Conservation (phyloP, 2,797 vertebrate species). For the Onychomys arenicola region DNA sequence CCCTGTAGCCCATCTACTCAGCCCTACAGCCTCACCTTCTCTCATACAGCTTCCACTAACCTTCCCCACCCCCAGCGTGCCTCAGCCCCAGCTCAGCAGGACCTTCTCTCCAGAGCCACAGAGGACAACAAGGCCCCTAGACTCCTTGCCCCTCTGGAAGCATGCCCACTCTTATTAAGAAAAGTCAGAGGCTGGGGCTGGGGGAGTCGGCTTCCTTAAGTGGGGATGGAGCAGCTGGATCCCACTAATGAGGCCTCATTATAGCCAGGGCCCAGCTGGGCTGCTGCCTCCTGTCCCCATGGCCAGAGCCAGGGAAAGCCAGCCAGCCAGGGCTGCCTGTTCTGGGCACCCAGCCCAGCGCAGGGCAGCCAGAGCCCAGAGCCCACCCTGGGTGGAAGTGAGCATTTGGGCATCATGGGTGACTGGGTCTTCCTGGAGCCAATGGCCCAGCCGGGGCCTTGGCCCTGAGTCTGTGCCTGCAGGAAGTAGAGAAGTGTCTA, state of each 20-base stretch:
- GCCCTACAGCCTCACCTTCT: not conserved
- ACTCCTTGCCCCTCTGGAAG: slow-evolving; percentile 74
- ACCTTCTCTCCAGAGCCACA: slow-evolving; percentile 45
- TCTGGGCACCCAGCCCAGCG: slow-evolving; percentile 82
- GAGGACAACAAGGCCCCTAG: slow-evolving; percentile 59
- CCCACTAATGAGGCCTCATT: slow-evolving; percentile 90
- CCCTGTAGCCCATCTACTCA: not conserved
- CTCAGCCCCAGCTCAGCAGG: not conserved
- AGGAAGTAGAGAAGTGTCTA: slow-evolving; percentile 69
- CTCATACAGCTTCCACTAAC: not conserved
- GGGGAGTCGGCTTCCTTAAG: slow-evolving; percentile 74
- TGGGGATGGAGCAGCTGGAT: slow-evolving; percentile 87
- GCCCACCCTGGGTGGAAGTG: slow-evolving; percentile 82
- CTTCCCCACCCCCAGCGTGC: not conserved
- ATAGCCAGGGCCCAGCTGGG: slow-evolving; percentile 82
- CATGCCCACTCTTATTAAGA: slow-evolving; percentile 73
- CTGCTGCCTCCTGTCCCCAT: slow-evolving; percentile 75
- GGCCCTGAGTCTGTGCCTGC: slow-evolving; percentile 55
- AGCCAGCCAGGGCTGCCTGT: slow-evolving; percentile 82
- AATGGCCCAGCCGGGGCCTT: slow-evolving; percentile 66
- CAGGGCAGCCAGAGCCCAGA: slow-evolving; percentile 79
- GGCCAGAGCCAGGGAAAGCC: slow-evolving; percentile 80
- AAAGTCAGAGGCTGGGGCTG: slow-evolving; percentile 74
- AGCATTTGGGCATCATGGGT: slow-evolving; percentile 81
- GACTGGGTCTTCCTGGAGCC: slow-evolving; percentile 81